These are phyloP conservation scores for Gopherus flavomarginatus DNA, from an alignment of 2,113 vertebrate genomes.

Conservation along the genomic window DNA sequence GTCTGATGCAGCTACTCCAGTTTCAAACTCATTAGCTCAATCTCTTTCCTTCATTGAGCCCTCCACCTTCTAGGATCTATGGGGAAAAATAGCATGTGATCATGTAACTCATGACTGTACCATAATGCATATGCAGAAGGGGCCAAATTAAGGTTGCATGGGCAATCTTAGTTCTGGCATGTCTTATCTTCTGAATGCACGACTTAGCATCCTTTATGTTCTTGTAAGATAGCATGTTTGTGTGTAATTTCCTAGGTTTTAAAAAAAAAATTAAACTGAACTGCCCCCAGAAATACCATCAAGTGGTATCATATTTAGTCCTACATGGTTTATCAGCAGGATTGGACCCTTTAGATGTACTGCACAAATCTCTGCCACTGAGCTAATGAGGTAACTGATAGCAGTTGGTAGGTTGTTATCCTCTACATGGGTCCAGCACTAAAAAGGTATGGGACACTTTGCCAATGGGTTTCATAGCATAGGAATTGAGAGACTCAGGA, in stretches of 20 bases:
- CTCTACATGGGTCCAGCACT: not conserved
- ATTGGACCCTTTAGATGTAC: not conserved
- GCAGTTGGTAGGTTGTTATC: not conserved
- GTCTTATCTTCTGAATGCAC: not conserved
- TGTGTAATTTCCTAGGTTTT: not conserved
- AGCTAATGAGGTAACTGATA: not conserved
- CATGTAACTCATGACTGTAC: not conserved
- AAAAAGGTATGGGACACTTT: not conserved
- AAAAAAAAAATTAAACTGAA: not conserved
- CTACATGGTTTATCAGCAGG: not conserved
- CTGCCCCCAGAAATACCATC: not conserved
- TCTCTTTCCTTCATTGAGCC: too few species aligned
- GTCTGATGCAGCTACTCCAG: not conserved
- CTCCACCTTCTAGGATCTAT: too few species aligned
- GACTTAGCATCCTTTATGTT: not conserved
- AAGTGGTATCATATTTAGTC: not conserved
- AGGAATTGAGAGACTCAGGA: not conserved
- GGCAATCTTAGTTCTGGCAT: not conserved
- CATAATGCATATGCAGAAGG: not conserved
- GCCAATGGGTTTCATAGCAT: not conserved
- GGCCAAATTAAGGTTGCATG: not conserved
- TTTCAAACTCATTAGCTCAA: not conserved
- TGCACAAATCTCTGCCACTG: not conserved
- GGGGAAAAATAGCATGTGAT: not conserved
- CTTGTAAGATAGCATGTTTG: not conserved